Conservation (phyloP, 2,113 vertebrate species). For the Cebus imitator region DNA sequence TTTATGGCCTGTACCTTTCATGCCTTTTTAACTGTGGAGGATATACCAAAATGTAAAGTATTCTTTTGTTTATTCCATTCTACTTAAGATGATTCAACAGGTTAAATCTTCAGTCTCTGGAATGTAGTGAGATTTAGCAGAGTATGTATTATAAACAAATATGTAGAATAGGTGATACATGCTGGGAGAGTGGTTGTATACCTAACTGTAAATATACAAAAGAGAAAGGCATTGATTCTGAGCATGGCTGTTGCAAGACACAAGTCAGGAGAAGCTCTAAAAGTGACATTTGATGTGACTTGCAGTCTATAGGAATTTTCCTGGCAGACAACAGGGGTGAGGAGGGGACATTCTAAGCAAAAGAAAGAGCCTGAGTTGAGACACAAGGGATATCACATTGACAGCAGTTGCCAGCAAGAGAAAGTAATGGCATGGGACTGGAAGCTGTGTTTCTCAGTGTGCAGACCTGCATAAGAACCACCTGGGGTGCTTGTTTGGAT, state of each 20-base stretch:
- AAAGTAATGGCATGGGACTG: too few relatives aligned
- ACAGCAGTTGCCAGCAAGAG: not conserved
- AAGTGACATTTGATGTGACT: not conserved
- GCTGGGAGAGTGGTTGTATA: not conserved
- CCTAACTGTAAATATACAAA: not conserved
- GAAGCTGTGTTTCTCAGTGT: not conserved
- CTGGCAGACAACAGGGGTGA: not conserved
- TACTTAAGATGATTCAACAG: not conserved
- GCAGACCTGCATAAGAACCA: not conserved
- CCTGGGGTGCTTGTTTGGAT: not conserved
- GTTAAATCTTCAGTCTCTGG: not conserved
- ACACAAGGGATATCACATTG: not conserved
- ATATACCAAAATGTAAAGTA: not conserved
- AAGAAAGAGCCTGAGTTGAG: not conserved
- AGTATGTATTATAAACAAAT: not conserved
- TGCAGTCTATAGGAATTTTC: not conserved
- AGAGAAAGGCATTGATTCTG: not conserved
- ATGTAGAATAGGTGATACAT: not conserved
- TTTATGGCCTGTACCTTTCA: not conserved
- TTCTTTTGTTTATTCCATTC: not conserved
- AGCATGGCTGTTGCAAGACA: not conserved
- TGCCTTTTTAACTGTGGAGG: not conserved
- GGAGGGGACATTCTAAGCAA: not conserved
- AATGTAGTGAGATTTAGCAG: not conserved
- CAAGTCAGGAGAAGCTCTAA: not conserved